A percentile compares a stretch with the other conserved stretches of the same genome.
phyloP scores from a whole-genome alignment of 2,113 vertebrate species.

The Equus przewalskii region DNA sequence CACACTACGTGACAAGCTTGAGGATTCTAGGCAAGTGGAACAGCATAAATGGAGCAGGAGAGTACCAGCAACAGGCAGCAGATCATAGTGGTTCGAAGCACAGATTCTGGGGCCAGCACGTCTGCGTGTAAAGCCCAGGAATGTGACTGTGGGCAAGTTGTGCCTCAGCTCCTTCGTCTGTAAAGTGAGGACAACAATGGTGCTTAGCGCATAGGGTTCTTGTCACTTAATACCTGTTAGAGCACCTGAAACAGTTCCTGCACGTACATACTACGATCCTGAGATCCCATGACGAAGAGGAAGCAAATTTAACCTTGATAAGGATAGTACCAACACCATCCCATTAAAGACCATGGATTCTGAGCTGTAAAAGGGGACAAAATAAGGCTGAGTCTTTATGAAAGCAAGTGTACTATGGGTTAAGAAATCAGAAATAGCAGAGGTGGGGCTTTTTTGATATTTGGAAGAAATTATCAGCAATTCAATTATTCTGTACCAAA shows the following conservation, averaged over 20 bases:
- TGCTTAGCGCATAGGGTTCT: background rate
- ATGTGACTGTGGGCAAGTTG: background rate
- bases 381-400: background rate
- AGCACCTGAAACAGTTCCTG: background rate
- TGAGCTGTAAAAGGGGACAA: background rate
- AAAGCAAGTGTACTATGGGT: background rate
- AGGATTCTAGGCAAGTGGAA: background rate
- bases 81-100: background rate
- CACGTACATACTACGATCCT: background rate
- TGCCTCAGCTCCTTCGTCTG: background rate
- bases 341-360: background rate
- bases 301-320: background rate
- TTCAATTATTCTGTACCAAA: slow-evolving; percentile 12
- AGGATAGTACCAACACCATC: background rate
- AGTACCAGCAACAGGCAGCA: background rate
- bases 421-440: slow-evolving; percentile 10
- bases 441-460: background rate
- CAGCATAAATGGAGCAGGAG: background rate
- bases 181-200: background rate
- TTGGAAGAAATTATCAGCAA: background rate
- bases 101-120: background rate
- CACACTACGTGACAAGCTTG: background rate
- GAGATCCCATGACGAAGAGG: background rate
- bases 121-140: background rate
- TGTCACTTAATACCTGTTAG: background rate